Percentiles rank a stretch among this genome's conserved stretches.
phyloP scores from a whole-genome alignment of 2,888 invertebrate genomes.

The Callimorpha dominula region DNA sequence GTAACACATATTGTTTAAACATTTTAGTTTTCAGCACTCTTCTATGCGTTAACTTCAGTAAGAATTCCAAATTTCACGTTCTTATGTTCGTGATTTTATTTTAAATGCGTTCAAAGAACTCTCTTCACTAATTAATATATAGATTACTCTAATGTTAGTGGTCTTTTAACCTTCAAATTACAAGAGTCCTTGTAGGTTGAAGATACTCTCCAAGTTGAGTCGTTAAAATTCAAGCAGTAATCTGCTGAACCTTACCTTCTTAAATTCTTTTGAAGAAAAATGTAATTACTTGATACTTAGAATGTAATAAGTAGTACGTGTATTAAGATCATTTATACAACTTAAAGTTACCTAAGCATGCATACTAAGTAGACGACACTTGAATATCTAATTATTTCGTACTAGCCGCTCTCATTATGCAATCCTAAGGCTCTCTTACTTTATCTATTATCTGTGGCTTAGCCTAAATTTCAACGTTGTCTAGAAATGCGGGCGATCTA shows the following conservation, averaged over 20 bases:
- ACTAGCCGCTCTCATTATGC: slow-evolving; percentile 33
- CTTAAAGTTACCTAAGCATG: not conserved
- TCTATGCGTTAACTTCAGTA: too few species aligned
- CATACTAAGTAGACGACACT: not conserved
- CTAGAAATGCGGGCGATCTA: slow-evolving; percentile 33
- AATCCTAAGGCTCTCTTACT: slow-evolving; percentile 35
- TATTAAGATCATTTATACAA: not conserved
- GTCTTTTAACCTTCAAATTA: too few species aligned
- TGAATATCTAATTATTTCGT: slow-evolving; percentile 25
- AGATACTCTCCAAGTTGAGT: too few species aligned
- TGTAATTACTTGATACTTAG: not conserved
- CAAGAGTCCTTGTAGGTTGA: too few species aligned
- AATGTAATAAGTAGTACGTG: not conserved
- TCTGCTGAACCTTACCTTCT: not conserved
- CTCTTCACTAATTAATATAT: too few species aligned
- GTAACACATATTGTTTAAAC: too few species aligned
- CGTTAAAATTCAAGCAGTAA: too few species aligned
- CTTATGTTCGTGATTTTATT: too few species aligned
- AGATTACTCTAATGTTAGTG: too few species aligned
- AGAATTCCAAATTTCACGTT: too few species aligned
- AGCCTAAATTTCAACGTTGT: slow-evolving; percentile 41
- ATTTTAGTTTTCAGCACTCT: too few species aligned
- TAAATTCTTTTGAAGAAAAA: not conserved
- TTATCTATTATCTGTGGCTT: slow-evolving; percentile 51
- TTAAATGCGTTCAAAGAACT: too few species aligned